Percentiles rank a stretch among this genome's conserved stretches.
Evolutionary conservation across 2,888 invertebrate species (phyloP).

Genomic region (Meghimatium bilineatum): DNA sequence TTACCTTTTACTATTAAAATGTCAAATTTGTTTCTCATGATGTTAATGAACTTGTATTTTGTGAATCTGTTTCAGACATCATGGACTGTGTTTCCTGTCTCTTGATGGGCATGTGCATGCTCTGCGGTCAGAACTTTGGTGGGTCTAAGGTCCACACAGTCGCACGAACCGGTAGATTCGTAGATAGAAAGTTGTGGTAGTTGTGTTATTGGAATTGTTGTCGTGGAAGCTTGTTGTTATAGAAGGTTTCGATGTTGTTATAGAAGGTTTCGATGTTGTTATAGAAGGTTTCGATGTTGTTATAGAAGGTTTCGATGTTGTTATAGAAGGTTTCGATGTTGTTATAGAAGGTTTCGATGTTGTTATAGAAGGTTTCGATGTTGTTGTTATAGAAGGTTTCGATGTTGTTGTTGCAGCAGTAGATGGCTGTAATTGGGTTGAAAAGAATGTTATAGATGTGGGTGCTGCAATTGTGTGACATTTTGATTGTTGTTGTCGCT

Average conservation of each 20-base stretch:
- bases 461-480: too few relatives aligned
- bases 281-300: too few relatives aligned
- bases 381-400: neutral
- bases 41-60: neutral
- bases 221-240: neutral
- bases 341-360: neutral
- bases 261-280: neutral
- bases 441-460: too few relatives aligned
- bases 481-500: neutral
- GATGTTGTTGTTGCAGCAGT: neutral
- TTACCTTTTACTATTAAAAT: too few relatives aligned
- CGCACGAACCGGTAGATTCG: constrained; percentile 5
- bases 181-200: neutral
- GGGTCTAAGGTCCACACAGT: constrained; percentile 21
- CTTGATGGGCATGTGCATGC: constrained; percentile 43
- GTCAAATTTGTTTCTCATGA: too few relatives aligned
- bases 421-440: neutral
- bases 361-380: neutral
- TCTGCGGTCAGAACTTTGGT: constrained; percentile 41
- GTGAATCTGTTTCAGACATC: neutral
- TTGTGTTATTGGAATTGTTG: neutral
- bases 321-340: neutral
- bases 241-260: neutral
- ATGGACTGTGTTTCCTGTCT: constrained; percentile 47
- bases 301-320: neutral